Evolutionary conservation across 1,140 invertebrate species (phyloP).

Genomic region (Drosophila hydei): DNA sequence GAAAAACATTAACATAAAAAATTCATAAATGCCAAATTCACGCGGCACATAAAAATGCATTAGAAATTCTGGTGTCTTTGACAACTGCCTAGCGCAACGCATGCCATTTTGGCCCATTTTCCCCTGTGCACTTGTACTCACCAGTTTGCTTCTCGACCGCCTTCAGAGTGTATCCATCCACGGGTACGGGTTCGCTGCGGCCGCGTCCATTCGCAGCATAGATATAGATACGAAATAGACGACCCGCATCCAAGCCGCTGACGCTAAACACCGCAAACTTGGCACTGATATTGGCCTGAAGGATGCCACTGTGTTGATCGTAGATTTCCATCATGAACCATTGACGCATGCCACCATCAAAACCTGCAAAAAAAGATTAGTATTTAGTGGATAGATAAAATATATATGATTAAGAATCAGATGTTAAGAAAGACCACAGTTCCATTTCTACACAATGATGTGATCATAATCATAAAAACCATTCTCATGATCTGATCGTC

Average conservation of each 20-base stretch:
- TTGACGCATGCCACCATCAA: conserved; percentile 91
- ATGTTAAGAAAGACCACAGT: too few species aligned
- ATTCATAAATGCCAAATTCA: conserved; percentile 58
- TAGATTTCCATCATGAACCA: conserved; percentile 90
- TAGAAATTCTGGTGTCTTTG: conserved; percentile 52
- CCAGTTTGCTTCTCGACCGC: conserved; percentile 92
- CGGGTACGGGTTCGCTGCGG: conserved; percentile 85
- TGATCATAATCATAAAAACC: too few species aligned
- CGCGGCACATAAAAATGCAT: conserved; percentile 37
- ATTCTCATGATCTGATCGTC: too few species aligned
- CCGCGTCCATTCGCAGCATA: conserved; percentile 87
- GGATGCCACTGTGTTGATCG: conserved; percentile 87
- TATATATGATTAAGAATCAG: too few species aligned
- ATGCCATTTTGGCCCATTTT: neutral
- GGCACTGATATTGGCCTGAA: conserved; percentile 89
- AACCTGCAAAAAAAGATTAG: conserved; percentile 86
- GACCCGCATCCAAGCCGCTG: conserved; percentile 88
- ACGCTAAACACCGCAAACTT: conserved; percentile 88
- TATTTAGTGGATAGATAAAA: too few species aligned
- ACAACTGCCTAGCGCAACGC: neutral
- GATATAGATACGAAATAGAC: conserved; percentile 88
- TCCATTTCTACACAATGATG: too few species aligned
- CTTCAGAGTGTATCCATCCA: conserved; percentile 89
- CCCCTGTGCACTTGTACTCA: conserved; percentile 85
- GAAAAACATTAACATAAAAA: conserved; percentile 60